A percentile compares a stretch with the other conserved stretches of the same genome.
These are phyloP conservation scores for Neolamprologus cancellatus DNA, from an alignment of 2,113 vertebrate species.

Conservation along the genomic window DNA sequence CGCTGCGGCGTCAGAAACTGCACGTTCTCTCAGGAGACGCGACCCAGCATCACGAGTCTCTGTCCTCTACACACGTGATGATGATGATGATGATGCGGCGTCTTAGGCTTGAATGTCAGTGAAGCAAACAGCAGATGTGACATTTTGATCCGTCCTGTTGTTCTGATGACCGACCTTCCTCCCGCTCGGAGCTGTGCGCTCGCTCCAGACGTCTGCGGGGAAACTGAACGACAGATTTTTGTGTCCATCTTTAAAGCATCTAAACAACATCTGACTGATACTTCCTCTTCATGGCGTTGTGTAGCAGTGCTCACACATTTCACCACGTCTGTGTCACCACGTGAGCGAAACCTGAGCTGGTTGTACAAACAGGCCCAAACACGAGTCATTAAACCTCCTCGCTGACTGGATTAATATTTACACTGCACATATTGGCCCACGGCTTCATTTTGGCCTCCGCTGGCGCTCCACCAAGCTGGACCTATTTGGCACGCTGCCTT, in stretches of 20 bases:
- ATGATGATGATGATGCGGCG: not conserved
- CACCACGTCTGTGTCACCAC: not conserved
- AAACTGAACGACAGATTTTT: not conserved
- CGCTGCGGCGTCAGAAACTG: not conserved
- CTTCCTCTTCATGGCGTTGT: not conserved
- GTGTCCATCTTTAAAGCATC: not conserved
- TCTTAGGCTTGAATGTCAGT: not conserved
- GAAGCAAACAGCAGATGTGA: not conserved
- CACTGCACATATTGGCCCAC: not conserved
- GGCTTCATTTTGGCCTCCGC: not conserved
- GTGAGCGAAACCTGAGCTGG: not conserved
- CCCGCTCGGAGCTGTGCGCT: fast-evolving
- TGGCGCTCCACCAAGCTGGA: not conserved
- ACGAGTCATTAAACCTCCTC: slow-evolving; percentile 14
- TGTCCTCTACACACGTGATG: fast-evolving
- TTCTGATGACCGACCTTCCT: fast-evolving
- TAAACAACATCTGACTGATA: not conserved
- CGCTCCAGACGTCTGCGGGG: not conserved
- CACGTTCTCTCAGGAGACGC: fast-evolving
- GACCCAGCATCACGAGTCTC: fast-evolving
- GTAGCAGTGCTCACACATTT: not conserved
- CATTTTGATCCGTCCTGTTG: not conserved
- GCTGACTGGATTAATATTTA: slow-evolving; percentile 38
- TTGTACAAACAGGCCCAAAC: not conserved
- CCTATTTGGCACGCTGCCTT: not conserved